Evolutionary conservation across 2,888 invertebrate species (phyloP).

Genomic region (Gymnoscelis rufifasciata): DNA sequence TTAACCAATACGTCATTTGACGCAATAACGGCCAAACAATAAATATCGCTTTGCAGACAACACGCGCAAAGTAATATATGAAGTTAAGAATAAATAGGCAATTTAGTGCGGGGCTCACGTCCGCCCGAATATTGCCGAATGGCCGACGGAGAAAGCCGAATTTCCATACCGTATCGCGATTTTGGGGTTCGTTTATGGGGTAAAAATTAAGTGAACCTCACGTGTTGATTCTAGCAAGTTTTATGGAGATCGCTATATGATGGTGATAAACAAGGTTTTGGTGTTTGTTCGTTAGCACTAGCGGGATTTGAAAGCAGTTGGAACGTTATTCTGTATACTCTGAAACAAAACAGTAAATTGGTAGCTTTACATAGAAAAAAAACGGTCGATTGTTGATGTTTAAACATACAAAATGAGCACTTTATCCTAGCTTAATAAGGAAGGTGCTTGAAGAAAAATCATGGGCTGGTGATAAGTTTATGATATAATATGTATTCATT

Average conservation of each 20-base stretch:
- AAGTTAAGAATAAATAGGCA: conserved; percentile 80
- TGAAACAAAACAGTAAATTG: no score
- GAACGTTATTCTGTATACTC: no score
- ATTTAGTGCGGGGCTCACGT: conserved; percentile 76
- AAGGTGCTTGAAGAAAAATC: no score
- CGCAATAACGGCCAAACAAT: conserved; percentile 78
- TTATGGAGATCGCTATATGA: conserved; percentile 18
- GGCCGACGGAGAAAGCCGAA: conserved; percentile 68
- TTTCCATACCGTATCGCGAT: conserved; percentile 77
- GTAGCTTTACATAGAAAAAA: no score
- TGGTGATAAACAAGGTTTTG: conserved; percentile 9
- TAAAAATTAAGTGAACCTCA: conserved; percentile 74
- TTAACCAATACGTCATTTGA: conserved; percentile 76
- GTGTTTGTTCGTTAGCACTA: no score
- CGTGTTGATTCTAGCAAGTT: conserved; percentile 54
- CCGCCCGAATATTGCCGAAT: conserved; percentile 75
- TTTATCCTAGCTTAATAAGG: no score
- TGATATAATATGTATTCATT: no score
- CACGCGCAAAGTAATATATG: conserved; percentile 80
- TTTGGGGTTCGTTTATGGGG: conserved; percentile 76
- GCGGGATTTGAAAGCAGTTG: no score
- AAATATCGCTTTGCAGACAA: conserved; percentile 79
- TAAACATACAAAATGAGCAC: no score
- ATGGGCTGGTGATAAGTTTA: no score
- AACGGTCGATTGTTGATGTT: no score